phyloP scores from a whole-genome alignment of 2,113 vertebrate genomes.

The Collichthys lucidus region DNA sequence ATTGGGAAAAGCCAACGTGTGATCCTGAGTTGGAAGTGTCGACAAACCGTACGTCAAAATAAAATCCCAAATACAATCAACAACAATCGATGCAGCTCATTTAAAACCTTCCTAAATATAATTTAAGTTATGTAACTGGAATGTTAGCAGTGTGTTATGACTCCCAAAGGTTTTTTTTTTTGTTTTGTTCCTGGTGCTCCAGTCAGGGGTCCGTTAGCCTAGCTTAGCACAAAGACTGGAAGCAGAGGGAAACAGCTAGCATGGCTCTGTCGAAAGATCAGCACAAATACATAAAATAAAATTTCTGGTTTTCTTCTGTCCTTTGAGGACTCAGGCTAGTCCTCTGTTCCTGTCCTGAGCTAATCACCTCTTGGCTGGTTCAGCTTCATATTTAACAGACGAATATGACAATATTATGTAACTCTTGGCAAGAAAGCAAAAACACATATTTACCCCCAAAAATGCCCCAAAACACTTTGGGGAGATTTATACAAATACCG shows the following conservation, averaged over 20 bases:
- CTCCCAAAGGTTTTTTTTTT: too few relatives aligned
- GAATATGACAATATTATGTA: background rate
- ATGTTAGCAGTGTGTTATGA: too few relatives aligned
- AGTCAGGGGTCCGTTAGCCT: background rate
- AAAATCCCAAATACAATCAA: too few relatives aligned
- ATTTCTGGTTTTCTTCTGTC: background rate
- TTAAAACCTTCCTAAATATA: too few relatives aligned
- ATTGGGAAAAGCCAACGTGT: too few relatives aligned
- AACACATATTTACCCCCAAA: background rate
- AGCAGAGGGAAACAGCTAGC: background rate
- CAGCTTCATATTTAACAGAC: slow-evolving; percentile 1
- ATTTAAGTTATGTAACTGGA: too few relatives aligned
- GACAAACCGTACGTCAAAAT: too few relatives aligned
- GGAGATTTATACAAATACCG: background rate
- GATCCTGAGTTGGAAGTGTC: too few relatives aligned
- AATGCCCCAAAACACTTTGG: background rate
- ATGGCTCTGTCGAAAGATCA: background rate
- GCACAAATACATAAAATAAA: background rate
- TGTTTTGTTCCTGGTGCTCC: too few relatives aligned
- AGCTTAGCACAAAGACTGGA: background rate
- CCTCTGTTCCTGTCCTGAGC: background rate
- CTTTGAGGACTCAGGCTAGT: background rate
- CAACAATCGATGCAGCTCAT: too few relatives aligned
- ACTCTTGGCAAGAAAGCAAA: background rate
- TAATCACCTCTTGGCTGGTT: slow-evolving; percentile 2